Evolutionary conservation across 2,888 invertebrate species (phyloP).

Genomic region (Pheosia tremula): DNA sequence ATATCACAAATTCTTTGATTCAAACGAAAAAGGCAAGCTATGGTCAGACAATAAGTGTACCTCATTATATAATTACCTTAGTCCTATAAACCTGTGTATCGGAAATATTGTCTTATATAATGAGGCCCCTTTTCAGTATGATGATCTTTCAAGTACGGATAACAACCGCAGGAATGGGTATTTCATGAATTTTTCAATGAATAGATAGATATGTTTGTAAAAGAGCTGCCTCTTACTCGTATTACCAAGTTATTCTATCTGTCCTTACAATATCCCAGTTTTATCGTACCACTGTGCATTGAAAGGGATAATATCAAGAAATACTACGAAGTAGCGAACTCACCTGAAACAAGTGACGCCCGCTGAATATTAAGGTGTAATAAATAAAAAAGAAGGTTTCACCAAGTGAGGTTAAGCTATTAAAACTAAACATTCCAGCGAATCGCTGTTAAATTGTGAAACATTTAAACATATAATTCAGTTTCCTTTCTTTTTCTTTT

Average conservation of each 20-base stretch:
- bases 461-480: not conserved
- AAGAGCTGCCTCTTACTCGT: slow-evolving; percentile 51
- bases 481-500: not conserved
- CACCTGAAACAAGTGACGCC: slow-evolving; percentile 35
- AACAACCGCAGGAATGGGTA: slow-evolving; percentile 31
- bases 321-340: slow-evolving; percentile 37
- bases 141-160: slow-evolving; percentile 23
- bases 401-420: slow-evolving; percentile 19
- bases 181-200: slow-evolving; percentile 50
- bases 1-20: not conserved
- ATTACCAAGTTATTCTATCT: slow-evolving; percentile 57
- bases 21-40: not conserved
- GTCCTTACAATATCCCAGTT: slow-evolving; percentile 54
- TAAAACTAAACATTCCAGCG: slow-evolving; percentile 3
- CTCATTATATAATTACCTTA: slow-evolving; percentile 20
- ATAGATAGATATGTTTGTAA: slow-evolving; percentile 64
- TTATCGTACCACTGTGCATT: slow-evolving; percentile 50
- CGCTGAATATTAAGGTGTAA: slow-evolving; percentile 43
- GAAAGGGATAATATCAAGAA: slow-evolving; percentile 53
- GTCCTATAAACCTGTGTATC: slow-evolving; percentile 4
- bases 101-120: too few species aligned
- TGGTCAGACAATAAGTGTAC: slow-evolving; percentile 9
- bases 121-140: slow-evolving; percentile 26
- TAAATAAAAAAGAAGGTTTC: slow-evolving; percentile 29
- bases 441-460: not conserved